A percentile compares a stretch with the other conserved stretches of the same genome.
Evolutionary conservation across 1,140 invertebrate species (phyloP).

Genomic region (Musca vetustissima): DNA sequence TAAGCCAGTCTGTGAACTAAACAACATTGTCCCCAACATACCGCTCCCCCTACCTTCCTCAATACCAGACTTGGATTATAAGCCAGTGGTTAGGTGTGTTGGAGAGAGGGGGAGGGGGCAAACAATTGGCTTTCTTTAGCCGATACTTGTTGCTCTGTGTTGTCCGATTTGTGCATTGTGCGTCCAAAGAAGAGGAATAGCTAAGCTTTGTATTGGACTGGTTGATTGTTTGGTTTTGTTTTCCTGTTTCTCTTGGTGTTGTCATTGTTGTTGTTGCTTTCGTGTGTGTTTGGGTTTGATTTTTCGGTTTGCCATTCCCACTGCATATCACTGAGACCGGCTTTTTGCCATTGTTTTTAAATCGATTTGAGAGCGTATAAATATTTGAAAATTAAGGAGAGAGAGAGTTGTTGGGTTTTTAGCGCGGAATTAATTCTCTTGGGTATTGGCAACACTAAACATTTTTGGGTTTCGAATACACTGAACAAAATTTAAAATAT

Average conservation of each 20-base stretch:
- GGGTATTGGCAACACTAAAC: too few species aligned
- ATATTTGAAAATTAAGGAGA: too few species aligned
- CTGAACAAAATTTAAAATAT: too few species aligned
- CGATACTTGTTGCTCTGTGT: background rate
- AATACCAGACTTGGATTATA: constrained; percentile 3
- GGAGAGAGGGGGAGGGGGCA: too few species aligned
- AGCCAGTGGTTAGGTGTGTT: too few species aligned
- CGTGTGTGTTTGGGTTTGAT: background rate
- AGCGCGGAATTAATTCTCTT: too few species aligned
- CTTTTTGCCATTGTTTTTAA: constrained; percentile 1
- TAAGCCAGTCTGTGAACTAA: background rate
- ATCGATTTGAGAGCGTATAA: constrained; percentile 8
- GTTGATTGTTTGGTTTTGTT: too few species aligned
- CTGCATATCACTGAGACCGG: constrained; percentile 9
- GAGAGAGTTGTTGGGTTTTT: too few species aligned
- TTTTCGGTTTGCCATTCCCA: constrained; percentile 2
- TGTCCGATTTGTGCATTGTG: background rate
- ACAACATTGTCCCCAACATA: background rate
- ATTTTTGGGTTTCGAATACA: too few species aligned
- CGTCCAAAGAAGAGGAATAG: background rate
- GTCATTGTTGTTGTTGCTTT: constrained; percentile 2
- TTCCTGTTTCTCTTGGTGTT: background rate
- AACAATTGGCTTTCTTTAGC: background rate
- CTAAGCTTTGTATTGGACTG: too few species aligned
- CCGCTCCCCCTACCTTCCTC: background rate